A percentile compares a stretch with the other conserved stretches of the same genome.
phyloP scores from a whole-genome alignment of 2,113 vertebrate species.

The Elanus axillaris region DNA sequence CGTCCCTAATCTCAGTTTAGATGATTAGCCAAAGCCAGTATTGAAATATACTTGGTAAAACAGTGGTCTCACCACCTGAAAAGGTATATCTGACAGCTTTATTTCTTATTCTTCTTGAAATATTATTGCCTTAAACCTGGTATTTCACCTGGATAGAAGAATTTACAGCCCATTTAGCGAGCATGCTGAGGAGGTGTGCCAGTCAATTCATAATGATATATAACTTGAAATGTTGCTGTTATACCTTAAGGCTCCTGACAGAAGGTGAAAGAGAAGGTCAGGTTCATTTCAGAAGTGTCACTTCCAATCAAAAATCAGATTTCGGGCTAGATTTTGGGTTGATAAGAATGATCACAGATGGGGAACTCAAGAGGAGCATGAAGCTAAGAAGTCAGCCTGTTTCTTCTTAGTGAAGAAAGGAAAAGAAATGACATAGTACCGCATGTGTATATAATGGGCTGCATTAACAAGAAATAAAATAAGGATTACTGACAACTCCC shows the following conservation, averaged over 20 bases:
- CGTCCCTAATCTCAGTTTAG: neutral
- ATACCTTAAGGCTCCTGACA: conserved; percentile 21
- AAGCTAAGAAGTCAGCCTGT: neutral
- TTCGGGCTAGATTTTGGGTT: conserved; percentile 2
- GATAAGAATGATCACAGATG: conserved; percentile 15
- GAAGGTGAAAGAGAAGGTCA: conserved; percentile 51
- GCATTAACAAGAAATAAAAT: neutral
- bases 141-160: neutral
- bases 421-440: neutral
- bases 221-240: conserved; percentile 29
- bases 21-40: neutral
- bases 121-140: neutral
- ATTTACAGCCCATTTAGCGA: conserved; percentile 29
- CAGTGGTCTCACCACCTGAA: neutral
- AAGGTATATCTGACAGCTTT: neutral
- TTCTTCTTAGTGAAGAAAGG: neutral
- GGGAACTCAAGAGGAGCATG: neutral
- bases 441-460: neutral
- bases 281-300: conserved; percentile 30
- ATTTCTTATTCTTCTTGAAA: conserved; percentile 11
- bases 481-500: neutral
- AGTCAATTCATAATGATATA: neutral
- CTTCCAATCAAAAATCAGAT: conserved; percentile 39
- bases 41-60: neutral
- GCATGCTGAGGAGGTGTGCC: neutral